Evolutionary conservation across 2,888 invertebrate genomes (phyloP), one percentile per base, ranked within the genome.

Genomic region (Calliopum simillimum): DNA sequence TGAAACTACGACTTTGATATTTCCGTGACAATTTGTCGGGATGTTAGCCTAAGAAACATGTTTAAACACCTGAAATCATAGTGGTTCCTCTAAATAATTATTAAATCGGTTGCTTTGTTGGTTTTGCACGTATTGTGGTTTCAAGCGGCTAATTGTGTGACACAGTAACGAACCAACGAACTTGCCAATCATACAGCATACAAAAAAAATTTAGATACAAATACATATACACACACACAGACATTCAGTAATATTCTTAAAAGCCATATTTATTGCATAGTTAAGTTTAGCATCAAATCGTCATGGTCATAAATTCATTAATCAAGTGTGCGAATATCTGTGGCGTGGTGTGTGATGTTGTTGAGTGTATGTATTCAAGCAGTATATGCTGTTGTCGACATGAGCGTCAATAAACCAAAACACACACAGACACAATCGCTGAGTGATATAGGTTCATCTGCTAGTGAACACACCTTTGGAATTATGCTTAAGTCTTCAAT

Each of bases 251-350:
- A 14, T 6, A 6, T 55, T 3, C 23, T 19, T 61, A 46, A 4
- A 43, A 43, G 21, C 16, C 33, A 33, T 33, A 33, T 8, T 8
- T 33, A 33, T 8, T 33, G 2, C 8, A 67, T 58, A 63, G 49
- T n/a, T 47, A 51, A 61, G 51, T 68, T 53, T 53, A 55, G 53
- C 61, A 62, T 53, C 41, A 62, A 63, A 25, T 43, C 68, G 56
- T 63, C n/a, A 53, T 12, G 66, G 51, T 70, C 71, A 70, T 70
- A 73, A 71, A 71, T 70, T 73, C 68, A 68, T 73, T 68, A 68
- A 70, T 69, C 69, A 70, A 71, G 70, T 65, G 33, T 33, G 61
- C 61, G 61, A 68, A 68, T 69, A 66, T 56, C 44, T 71, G 56
- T 51, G 63, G 53, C 23, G 8, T 67, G 65, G 64, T 33, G 56